Conservation (phyloP, 37 sponge, comb jelly and placozoan genomes). For the Corticium candelabrum region DNA sequence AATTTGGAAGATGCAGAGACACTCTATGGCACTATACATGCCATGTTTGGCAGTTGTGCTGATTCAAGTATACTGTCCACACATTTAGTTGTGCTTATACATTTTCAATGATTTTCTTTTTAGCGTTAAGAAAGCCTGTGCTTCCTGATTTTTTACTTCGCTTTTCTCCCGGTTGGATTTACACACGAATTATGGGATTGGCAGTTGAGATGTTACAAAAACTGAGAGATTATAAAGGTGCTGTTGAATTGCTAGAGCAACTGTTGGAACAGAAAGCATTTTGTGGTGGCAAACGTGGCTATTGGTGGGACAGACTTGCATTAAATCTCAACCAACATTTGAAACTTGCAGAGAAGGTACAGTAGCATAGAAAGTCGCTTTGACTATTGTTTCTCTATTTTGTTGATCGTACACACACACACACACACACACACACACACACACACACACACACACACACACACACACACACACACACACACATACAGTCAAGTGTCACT, state of each 20-base stretch:
- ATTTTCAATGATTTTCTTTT: not conserved
- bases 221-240: conserved; percentile 29
- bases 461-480: too few species aligned
- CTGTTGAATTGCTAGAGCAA: conserved; percentile 26
- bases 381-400: too few species aligned
- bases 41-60: not conserved
- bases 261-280: conserved; percentile 27
- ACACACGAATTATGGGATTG: conserved; percentile 12
- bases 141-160: conserved; percentile 16
- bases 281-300: conserved; percentile 20
- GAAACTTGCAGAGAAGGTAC: conserved; percentile 33
- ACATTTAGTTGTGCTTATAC: not conserved
- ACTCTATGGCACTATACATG: not conserved
- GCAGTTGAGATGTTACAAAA: conserved; percentile 57
- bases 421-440: too few species aligned
- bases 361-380: too few species aligned
- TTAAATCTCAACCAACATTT: conserved; percentile 70
- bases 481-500: too few species aligned
- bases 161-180: conserved; percentile 34
- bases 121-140: not conserved
- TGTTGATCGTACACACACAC: too few species aligned
- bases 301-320: conserved; percentile 66
- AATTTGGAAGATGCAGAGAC: not conserved
- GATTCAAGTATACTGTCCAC: not conserved
- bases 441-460: too few species aligned